Base-by-base conservation (phyloP, 2,113 vertebrate species). In the Peromyscus leucopus region DNA sequence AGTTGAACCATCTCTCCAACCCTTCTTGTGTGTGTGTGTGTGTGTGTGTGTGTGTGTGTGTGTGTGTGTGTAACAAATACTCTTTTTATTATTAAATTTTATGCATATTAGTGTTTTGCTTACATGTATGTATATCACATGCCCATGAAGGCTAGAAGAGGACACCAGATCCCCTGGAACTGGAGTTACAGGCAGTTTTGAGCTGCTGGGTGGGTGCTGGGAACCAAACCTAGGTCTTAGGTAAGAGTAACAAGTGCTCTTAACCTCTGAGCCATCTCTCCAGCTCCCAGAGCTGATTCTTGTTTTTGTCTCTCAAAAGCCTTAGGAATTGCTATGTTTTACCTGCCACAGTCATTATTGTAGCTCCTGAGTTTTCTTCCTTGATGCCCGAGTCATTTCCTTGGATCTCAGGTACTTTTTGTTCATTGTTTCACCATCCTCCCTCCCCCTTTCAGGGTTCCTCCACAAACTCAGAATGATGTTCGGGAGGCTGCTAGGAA, bases 251-350 rank as follows among this genome's bases (percentile, higher is more conserved):
- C 28, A 33, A 67, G 63, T 36, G 42, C 42, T 69, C 46, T 71
- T 55, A 71, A 71, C 33, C 11, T 33, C 48, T 71, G 48, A 71
- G 11, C 48, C 61, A 69, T 51, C 46, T 87, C 48, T n/a, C 63
- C 17, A 71, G 31, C 46, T 59, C 13, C 42, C 1, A 90, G 63
- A 46, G 83, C 48, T 57, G 36, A 69, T 79, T 95, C 69, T 71
- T 90, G 76, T 79, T 0, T 94, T 96, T 95, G 96, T 90, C 59
- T 78, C 31, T 79, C 46, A 93, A 76, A 91, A 79, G 48, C 26
- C 76, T 87, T 33, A 76, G 89, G 91, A 84, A 88, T 80, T 61
- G 24, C 48, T 93, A 6, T 31, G 8, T 65, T 26, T 8, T 17
- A 42, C 93, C 51, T 94, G 67, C 36, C n/a, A 33, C 15, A 17